A percentile compares a stretch with the other conserved stretches of the same genome.
These are phyloP conservation scores for Coelogynopora nodosa DNA, from an alignment of 2,888 invertebrate genomes.

Conservation along the genomic window DNA sequence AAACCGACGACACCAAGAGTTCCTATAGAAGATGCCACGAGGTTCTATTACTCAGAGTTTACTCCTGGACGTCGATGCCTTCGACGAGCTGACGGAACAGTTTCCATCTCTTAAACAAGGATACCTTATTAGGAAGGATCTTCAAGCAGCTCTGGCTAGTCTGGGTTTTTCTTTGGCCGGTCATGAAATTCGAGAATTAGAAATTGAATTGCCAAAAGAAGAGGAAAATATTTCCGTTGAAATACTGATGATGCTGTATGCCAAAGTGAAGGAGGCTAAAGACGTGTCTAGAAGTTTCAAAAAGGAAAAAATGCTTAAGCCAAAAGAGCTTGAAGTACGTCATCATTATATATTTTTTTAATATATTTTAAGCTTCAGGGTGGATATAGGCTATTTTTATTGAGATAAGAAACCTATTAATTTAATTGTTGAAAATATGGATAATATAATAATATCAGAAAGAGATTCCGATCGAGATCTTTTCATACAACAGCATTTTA, in stretches of 20 bases:
- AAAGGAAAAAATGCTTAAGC: constrained; percentile 67
- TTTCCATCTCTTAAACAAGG: constrained; percentile 32
- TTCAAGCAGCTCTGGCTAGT: constrained; percentile 10
- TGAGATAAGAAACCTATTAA: too few relatives aligned
- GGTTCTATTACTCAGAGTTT: constrained; percentile 9
- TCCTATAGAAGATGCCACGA: constrained; percentile 27
- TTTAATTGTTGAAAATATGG: too few relatives aligned
- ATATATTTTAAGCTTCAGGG: too few relatives aligned
- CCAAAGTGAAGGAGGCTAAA: constrained; percentile 71
- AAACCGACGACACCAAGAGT: too few relatives aligned
- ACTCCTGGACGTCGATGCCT: background rate
- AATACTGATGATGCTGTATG: constrained; percentile 67
- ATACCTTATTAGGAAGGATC: background rate
- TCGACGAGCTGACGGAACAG: background rate
- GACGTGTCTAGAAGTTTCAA: constrained; percentile 89
- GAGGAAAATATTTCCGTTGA: constrained; percentile 35
- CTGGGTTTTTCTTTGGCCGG: constrained; percentile 37
- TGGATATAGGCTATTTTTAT: too few relatives aligned
- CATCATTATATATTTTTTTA: too few relatives aligned
- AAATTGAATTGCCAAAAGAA: constrained; percentile 7
- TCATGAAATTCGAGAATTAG: constrained; percentile 32
- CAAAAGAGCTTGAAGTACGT: background rate
- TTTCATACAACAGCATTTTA: too few relatives aligned
- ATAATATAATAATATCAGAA: too few relatives aligned
- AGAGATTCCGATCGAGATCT: too few relatives aligned